Evolutionary conservation across 1,140 invertebrate genomes (phyloP).

Genomic region (Caenorhabditis inopinata): DNA sequence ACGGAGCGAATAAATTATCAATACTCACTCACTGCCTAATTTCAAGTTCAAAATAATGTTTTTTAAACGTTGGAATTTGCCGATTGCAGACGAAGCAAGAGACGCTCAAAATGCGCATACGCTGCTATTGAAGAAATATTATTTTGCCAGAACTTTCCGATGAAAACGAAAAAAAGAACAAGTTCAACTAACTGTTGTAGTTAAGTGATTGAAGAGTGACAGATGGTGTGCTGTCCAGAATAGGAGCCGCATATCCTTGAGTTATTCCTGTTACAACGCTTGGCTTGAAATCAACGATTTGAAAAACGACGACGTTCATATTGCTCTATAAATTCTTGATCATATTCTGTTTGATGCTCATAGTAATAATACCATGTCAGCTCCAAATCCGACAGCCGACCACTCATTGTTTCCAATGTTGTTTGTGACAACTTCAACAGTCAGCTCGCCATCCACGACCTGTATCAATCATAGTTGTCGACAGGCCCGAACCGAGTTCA

Average conservation of each 20-base stretch:
- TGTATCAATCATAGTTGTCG: not conserved
- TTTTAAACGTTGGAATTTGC: no score
- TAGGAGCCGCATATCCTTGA: constrained; percentile 21
- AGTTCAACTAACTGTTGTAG: constrained; percentile 19
- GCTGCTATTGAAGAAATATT: not conserved
- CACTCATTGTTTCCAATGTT: constrained; percentile 40
- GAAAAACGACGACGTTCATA: constrained; percentile 13
- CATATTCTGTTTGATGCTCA: not conserved
- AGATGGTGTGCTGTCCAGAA: constrained; percentile 1
- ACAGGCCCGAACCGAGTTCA: no score
- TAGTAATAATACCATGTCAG: not conserved
- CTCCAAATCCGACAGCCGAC: constrained; percentile 32
- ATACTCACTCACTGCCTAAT: no score
- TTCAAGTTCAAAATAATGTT: no score
- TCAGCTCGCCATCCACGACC: constrained; percentile 24
- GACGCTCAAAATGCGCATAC: no score
- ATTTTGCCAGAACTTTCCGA: not conserved
- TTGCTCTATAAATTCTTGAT: not conserved
- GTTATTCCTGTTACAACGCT: constrained; percentile 25
- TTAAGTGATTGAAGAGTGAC: constrained; percentile 26
- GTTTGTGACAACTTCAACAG: constrained; percentile 23
- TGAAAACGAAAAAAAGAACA: not conserved
- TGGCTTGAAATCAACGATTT: constrained; percentile 12
- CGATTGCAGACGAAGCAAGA: no score
- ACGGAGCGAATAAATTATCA: no score